Conservation (phyloP, 2,888 invertebrate species). For the Eremobia ochroleuca region DNA sequence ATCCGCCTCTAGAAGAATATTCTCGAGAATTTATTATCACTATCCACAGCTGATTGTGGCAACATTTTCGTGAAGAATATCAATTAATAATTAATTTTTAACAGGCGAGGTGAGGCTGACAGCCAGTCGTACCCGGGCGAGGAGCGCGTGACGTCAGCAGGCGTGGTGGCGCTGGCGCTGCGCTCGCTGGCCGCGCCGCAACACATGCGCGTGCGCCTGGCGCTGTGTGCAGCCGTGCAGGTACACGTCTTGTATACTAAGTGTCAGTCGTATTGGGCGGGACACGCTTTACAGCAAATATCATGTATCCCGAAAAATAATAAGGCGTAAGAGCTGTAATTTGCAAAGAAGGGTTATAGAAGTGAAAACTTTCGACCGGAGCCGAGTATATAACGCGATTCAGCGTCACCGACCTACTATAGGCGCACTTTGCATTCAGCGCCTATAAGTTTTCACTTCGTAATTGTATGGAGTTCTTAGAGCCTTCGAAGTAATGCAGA, state of each 20-base stretch:
- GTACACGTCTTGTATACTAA: conserved; percentile 62
- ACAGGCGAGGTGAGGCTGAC: conserved; percentile 91
- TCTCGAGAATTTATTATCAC: neutral
- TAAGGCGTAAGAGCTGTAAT: too few species aligned
- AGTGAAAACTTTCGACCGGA: too few species aligned
- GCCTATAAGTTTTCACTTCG: too few species aligned
- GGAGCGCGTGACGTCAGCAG: conserved; percentile 92
- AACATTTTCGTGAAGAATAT: neutral
- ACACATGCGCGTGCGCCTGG: conserved; percentile 89
- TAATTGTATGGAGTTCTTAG: too few species aligned
- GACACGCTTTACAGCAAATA: neutral
- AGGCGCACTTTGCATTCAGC: too few species aligned
- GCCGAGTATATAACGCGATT: too few species aligned
- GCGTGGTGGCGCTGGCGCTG: conserved; percentile 93
- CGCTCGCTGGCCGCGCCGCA: conserved; percentile 92
- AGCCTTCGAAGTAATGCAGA: too few species aligned
- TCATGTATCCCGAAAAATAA: neutral
- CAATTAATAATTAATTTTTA: neutral
- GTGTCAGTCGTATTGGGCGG: neutral
- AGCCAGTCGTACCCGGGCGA: conserved; percentile 93
- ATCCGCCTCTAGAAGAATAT: neutral
- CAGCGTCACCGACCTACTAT: too few species aligned
- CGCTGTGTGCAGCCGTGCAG: conserved; percentile 88
- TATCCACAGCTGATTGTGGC: neutral
- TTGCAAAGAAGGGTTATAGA: neutral